Conservation (phyloP, 2,888 invertebrate species). For the Busseola fusca region DNA sequence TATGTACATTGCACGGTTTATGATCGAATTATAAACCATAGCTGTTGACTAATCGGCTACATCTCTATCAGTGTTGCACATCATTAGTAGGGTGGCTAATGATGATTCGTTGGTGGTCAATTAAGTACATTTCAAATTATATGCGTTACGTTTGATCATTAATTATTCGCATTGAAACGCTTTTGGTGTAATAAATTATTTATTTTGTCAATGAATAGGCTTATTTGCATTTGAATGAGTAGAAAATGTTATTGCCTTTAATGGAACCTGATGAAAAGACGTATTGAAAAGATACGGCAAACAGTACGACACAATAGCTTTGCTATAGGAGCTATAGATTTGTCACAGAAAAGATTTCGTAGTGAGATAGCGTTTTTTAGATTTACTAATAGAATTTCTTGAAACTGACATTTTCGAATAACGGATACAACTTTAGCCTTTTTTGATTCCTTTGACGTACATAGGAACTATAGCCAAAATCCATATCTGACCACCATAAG, state of each 20-base stretch:
- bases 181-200: conserved; percentile 37
- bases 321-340: not conserved
- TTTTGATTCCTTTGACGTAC: too few relatives aligned
- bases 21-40: conserved; percentile 39
- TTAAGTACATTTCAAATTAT: conserved; percentile 32
- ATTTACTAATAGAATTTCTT: not conserved
- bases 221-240: conserved; percentile 53
- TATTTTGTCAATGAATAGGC: conserved; percentile 26
- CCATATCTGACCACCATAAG: too few relatives aligned
- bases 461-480: too few relatives aligned
- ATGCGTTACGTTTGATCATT: conserved; percentile 30
- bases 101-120: conserved; percentile 36
- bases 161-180: conserved; percentile 38
- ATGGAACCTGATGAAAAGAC: conserved; percentile 26
- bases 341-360: conserved; percentile 1
- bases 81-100: conserved; percentile 46
- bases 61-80: conserved; percentile 20
- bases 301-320: not conserved
- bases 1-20: conserved; percentile 32
- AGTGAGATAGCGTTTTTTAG: not conserved
- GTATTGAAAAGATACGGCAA: conserved; percentile 20
- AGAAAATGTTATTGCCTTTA: conserved; percentile 11
- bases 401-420: not conserved
- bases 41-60: conserved; percentile 34
- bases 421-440: conserved; percentile 17